phyloP scores from a whole-genome alignment of 2,888 invertebrate genomes.

The Apamea monoglypha region DNA sequence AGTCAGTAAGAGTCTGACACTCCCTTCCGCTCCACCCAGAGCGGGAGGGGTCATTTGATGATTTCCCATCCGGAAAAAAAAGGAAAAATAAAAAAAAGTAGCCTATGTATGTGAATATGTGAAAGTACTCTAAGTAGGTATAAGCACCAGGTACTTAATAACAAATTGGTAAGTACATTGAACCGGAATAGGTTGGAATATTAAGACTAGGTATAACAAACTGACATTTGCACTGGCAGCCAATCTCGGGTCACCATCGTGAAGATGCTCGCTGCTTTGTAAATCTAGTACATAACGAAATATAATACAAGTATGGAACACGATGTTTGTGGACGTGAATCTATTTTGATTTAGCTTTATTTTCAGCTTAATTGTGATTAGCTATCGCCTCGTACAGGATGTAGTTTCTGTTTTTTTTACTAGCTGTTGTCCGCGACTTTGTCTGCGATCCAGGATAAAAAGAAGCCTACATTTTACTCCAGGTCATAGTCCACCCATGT shows the following conservation, averaged over 20 bases:
- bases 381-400: background rate
- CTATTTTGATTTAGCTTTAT: background rate
- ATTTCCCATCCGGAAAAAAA: no score
- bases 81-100: no score
- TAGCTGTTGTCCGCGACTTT: background rate
- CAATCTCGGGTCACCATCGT: slow-evolving; percentile 41
- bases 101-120: background rate
- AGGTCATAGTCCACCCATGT: background rate
- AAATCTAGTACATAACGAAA: slow-evolving; percentile 1
- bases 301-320: background rate
- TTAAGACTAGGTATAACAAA: background rate
- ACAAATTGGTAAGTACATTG: background rate
- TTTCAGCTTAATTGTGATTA: background rate
- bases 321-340: slow-evolving; percentile 8
- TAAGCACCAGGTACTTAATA: no score
- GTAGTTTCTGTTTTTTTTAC: background rate
- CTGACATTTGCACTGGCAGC: slow-evolving; percentile 45
- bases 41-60: no score
- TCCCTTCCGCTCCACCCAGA: no score
- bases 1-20: no score
- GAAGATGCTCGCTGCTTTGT: slow-evolving; percentile 38
- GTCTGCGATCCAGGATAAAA: background rate
- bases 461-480: background rate
- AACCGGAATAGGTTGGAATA: slow-evolving; percentile 26
- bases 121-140: background rate